These are phyloP conservation scores for Ficedula albicollis DNA, from an alignment of 2,797 vertebrate genomes.

Conservation along the genomic window DNA sequence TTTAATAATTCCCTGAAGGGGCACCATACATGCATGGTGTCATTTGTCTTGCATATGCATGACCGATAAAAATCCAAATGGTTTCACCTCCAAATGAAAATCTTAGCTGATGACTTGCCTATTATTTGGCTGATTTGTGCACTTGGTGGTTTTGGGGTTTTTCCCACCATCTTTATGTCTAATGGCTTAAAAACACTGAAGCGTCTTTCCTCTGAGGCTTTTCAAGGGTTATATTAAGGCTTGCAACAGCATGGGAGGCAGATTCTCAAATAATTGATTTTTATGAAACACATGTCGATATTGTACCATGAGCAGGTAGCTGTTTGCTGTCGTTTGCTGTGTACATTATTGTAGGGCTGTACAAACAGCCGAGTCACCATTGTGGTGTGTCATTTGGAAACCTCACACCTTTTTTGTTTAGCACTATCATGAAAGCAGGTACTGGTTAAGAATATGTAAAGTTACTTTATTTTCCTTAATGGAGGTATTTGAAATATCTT, in stretches of 20 bases:
- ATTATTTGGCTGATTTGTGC: background rate
- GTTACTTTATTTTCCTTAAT: background rate
- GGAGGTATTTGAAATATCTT: background rate
- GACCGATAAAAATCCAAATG: background rate
- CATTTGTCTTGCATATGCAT: background rate
- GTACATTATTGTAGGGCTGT: background rate
- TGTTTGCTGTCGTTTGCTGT: rapidly evolving
- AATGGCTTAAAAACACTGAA: background rate
- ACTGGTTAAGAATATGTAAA: background rate
- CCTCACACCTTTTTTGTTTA: background rate
- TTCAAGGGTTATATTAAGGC: background rate
- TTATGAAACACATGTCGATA: background rate
- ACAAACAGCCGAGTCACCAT: background rate
- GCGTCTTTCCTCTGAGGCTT: background rate
- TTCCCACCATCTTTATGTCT: background rate
- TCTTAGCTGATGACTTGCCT: background rate
- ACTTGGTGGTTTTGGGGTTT: rapidly evolving
- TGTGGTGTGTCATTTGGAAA: background rate
- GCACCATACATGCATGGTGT: too few species aligned
- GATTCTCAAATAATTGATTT: background rate
- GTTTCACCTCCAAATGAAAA: background rate
- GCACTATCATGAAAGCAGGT: background rate
- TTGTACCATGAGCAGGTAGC: background rate
- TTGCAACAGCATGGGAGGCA: background rate
- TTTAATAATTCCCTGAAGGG: background rate